Evolutionary conservation across 2,113 vertebrate species (phyloP), one percentile per base, ranked within the genome.

Genomic region (Hystrix brachyura): DNA sequence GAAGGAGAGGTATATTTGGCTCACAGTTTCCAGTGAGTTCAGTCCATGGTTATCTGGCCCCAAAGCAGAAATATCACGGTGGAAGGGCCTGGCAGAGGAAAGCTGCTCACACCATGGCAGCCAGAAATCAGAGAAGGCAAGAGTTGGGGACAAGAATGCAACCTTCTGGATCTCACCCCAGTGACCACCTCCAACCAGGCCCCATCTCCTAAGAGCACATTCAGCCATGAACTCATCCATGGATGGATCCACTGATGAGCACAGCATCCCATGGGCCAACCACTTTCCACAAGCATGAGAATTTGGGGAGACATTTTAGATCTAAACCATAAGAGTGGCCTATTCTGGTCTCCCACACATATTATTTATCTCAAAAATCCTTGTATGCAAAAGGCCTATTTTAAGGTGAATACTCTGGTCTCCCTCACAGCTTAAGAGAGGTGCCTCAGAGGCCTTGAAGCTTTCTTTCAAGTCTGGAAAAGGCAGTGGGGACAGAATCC

Each of bases 391-490:
- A 92, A 19, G 23, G 43, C 4, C 0, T 4, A 51, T 8, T 84
- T 18, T 0, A 8, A 34, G 13, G 15, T 51, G 15, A 2, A 8
- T 29, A 9, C 62, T 78, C 19, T 62, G 11, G 7, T 51, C 23
- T 19, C 67, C 55, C 27, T 11, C 9, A 18, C 2, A 32, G 23
- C 32, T 38, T 55, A n/a, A 60, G 17, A 38, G 34, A 13, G 34
- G 1, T n/a, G 3, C 1, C 7, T 55, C 32, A 10, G 69, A 43
- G 38, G 2, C 4, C 1, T 2, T 0, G 55, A 38, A 91, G 23
- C 78, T 79, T 71, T 32, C 60, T 79, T 65, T 55, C 29, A 72
- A 55, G 53, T 6, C 48, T n/a, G 1, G n/a, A 29, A 94, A 48
- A 10, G 53, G 46, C 46, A 34, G 1, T 0, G 11, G 0, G 2